Base-by-base conservation (phyloP, 2,888 invertebrate genomes). In the Leuctra nigra region DNA sequence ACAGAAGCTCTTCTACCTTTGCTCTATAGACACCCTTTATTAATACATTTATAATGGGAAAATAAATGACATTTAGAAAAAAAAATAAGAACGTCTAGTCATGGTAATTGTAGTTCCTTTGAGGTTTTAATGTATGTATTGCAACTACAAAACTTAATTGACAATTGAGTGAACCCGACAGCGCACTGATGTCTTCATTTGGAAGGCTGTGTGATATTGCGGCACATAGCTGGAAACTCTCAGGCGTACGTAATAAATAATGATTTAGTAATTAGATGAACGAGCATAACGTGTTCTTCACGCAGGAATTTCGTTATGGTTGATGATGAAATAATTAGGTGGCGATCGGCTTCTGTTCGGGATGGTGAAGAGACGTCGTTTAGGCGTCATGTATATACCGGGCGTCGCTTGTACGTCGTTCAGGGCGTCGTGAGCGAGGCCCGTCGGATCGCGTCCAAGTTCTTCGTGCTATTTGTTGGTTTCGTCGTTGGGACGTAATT, bases 111-210 rank as follows among this genome's bases (percentile, higher is more conserved):
- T 35, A 50, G 35, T 50, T 50, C 20, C 20, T 50, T 50, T 50
- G 33, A 33, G 33, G 50, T 29, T 38, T 38, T 38, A 50, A 50
- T 33, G 50, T 33, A 35, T 50, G 50, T 50, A 50, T 50, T 50
- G 50, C 50, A 16, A 11, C 16, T 16, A 41, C 41, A 29, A 29
- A 41, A 16, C 33, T 50, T 50, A 50, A 50, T 50, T 50, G 50
- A 50, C 16, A 50, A 50, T 50, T 50, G 50, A 50, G 50, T 20
- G 50, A 9, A 2, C 14, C 48, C 16, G 4, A 13, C 3, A 33
- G 4, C 23, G 13, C 3, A 29, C 13, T 50, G 50, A 50, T 50
- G 50, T 33, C 50, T 50, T 50, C 50, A 50, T 50, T 50, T 35
- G 14, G 33, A 22, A 33, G 4, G 50, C n/a, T n/a, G n/a, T n/a